These are phyloP conservation scores for Ditylenchus weischeri DNA, from an alignment of 2,888 invertebrate genomes.

Conservation along the genomic window DNA sequence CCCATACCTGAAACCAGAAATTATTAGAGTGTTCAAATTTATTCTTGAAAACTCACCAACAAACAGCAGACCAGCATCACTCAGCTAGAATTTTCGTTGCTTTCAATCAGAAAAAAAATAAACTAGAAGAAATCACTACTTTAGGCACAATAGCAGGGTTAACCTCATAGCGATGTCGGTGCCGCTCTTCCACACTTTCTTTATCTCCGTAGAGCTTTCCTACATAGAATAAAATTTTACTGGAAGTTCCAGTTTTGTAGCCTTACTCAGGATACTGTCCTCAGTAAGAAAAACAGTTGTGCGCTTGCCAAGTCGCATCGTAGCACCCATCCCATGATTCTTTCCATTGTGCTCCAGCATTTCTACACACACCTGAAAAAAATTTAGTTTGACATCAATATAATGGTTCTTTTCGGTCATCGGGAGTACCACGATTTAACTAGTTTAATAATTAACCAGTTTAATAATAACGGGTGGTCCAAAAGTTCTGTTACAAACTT, in stretches of 20 bases:
- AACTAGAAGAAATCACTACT: no score
- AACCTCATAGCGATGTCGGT: slow-evolving; percentile 89
- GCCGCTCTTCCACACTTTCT: slow-evolving; percentile 79
- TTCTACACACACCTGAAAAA: slow-evolving; percentile 70
- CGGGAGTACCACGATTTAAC: no score
- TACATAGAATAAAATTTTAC: slow-evolving; percentile 7
- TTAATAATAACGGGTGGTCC: no score
- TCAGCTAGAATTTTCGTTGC: slow-evolving; percentile 62
- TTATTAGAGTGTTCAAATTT: slow-evolving; percentile 1
- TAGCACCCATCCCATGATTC: slow-evolving; percentile 77
- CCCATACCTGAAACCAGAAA: slow-evolving; percentile 59
- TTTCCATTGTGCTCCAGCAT: slow-evolving; percentile 97
- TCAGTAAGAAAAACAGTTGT: slow-evolving; percentile 74
- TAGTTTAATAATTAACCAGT: no score
- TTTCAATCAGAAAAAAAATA: no score
- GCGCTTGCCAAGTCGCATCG: slow-evolving; percentile 93
- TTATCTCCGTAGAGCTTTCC: slow-evolving; percentile 43
- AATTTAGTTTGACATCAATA: background rate
- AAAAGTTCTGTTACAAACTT: no score
- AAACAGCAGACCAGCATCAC: slow-evolving; percentile 79
- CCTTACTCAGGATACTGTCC: slow-evolving; percentile 56
- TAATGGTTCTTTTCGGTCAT: no score
- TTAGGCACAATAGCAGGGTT: slow-evolving; percentile 80
- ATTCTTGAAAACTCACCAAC: slow-evolving; percentile 63
- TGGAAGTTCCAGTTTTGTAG: no score